phyloP scores from a whole-genome alignment of 2,113 vertebrate genomes.

The Fulica atra region DNA sequence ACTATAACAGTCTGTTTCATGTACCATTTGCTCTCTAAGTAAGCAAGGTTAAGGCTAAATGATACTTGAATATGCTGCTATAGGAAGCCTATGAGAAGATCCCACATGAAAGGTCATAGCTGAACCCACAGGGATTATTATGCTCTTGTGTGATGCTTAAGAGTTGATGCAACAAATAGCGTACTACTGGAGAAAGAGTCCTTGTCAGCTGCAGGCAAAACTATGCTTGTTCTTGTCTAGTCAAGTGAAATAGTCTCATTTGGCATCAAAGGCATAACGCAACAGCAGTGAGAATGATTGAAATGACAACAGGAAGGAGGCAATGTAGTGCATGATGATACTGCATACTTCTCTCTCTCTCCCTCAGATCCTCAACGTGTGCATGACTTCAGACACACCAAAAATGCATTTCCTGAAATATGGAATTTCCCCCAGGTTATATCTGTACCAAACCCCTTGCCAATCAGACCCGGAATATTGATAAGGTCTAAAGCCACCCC shows the following conservation, averaged over 20 bases:
- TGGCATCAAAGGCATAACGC: accelerated
- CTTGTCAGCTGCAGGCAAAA: not conserved
- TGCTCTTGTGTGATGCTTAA: not conserved
- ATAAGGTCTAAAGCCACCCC: too few relatives aligned
- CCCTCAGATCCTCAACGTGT: not conserved
- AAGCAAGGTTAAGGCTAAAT: not conserved
- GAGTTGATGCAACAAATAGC: not conserved
- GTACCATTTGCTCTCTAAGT: not conserved
- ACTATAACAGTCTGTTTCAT: not conserved
- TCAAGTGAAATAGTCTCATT: not conserved
- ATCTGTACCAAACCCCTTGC: not conserved
- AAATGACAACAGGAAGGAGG: not conserved
- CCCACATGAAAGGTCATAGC: not conserved
- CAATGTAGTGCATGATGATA: not conserved
- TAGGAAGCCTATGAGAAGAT: not conserved
- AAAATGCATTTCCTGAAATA: not conserved
- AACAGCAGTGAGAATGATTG: not conserved
- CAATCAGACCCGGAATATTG: not conserved
- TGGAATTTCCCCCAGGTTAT: not conserved
- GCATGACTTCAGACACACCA: not conserved
- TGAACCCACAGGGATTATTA: not conserved
- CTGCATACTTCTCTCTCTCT: not conserved
- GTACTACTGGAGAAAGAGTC: not conserved
- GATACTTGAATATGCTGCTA: not conserved
- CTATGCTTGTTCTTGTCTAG: not conserved